phyloP scores from a whole-genome alignment of 1,140 invertebrate species.

The Lasioglossum albipes region DNA sequence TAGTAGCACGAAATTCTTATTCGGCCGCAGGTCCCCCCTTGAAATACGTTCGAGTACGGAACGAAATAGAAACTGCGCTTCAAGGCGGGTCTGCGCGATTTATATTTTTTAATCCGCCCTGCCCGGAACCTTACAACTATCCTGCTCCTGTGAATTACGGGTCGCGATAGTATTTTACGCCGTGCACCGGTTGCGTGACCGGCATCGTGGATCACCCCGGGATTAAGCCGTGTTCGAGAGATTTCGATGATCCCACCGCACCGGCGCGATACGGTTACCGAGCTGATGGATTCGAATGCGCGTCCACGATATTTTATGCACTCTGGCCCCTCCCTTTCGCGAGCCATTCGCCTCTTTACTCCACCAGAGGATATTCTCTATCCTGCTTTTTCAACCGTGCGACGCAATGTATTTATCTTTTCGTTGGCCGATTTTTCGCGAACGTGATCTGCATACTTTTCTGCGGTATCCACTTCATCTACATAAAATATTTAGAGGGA shows the following conservation, averaged over 20 bases:
- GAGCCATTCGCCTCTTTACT: no score
- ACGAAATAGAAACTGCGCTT: slow-evolving; percentile 5
- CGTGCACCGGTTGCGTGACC: slow-evolving; percentile 29
- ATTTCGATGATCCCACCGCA: slow-evolving; percentile 28
- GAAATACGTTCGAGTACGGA: slow-evolving; percentile 2
- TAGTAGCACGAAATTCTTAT: slow-evolving; percentile 17
- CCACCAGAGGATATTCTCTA: no score
- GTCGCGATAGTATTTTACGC: slow-evolving; percentile 37
- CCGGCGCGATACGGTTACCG: neutral
- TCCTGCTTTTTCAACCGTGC: no score
- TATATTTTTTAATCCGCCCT: slow-evolving; percentile 46
- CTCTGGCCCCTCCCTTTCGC: neutral
- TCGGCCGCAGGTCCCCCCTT: neutral
- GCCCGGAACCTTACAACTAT: slow-evolving; percentile 41
- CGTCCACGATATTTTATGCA: accelerated
- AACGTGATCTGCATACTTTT: no score
- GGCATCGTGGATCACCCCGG: slow-evolving; percentile 38
- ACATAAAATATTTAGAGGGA: no score
- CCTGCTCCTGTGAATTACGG: slow-evolving; percentile 44
- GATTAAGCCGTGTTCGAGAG: slow-evolving; percentile 35
- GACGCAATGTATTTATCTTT: no score
- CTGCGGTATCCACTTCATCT: no score
- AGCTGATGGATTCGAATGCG: neutral
- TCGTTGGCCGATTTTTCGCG: no score
- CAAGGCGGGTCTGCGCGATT: slow-evolving; percentile 18